phyloP scores from a whole-genome alignment of 1,140 invertebrate species.

The Ridgeia piscesae region DNA sequence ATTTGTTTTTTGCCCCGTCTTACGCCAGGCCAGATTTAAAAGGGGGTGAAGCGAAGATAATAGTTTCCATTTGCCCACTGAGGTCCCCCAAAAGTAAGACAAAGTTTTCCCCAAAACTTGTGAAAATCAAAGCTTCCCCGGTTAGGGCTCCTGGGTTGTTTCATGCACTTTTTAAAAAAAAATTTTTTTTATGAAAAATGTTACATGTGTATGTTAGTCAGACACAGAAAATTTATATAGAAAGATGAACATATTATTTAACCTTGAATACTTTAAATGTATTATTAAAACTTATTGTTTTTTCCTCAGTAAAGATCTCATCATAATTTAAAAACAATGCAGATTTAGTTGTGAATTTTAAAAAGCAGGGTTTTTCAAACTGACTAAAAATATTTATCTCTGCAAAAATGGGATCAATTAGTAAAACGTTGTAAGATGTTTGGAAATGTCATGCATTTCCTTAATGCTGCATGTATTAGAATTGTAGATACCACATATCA shows the following conservation, averaged over 20 bases:
- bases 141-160: no score
- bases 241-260: neutral
- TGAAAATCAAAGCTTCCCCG: no score
- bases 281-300: neutral
- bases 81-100: no score
- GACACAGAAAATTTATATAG: neutral
- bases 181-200: neutral
- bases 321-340: neutral
- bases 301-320: neutral
- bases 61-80: no score
- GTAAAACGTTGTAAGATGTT: no score
- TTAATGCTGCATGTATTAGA: neutral
- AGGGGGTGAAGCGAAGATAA: no score
- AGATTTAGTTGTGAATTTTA: neutral
- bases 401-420: neutral
- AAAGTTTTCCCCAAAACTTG: no score
- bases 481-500: neutral
- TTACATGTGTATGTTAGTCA: neutral
- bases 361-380: neutral
- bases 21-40: no score
- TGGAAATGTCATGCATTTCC: neutral
- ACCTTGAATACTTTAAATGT: neutral
- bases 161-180: neutral
- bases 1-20: no score
- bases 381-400: neutral